Evolutionary conservation across 1,140 invertebrate genomes (phyloP), one percentile per base, ranked within the genome.

Genomic region (Ganaspis sp.): DNA sequence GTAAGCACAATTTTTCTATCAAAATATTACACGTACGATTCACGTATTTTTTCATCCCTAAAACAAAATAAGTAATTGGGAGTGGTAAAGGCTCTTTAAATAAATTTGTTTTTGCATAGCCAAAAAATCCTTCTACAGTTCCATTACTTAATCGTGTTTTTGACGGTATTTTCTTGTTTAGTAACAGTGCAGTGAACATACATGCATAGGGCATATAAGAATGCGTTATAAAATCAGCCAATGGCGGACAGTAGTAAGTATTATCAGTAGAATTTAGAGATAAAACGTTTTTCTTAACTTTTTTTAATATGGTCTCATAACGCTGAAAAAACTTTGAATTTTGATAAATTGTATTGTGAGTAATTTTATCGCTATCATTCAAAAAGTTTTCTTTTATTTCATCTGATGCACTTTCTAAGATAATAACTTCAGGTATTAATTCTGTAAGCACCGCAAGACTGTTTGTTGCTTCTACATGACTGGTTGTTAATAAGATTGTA

Each of bases 291-390:
- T 1, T 9, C 11, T 42, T 42, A 42, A 42, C 40, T 4, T 9
- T 9, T 9, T 42, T 9, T 1, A 5, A 19, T 17, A 53, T 53
- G 1, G 4, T 9, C 2, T 12, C 2, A 42, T 42, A 42, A 1
- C 40, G 40, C 11, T 42, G 9, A 15, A 12, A 42, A 42, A 42
- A 42, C 2, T 9, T 9, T 9, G 12, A 42, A 42, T 71, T 71
- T 15, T 58, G 45, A 69, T 76, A 76, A 42, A 76, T 72, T 0
- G 69, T 49, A n/a, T 42, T 15, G 2, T 42, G 12, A 15, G 40
- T 9, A 2, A 5, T 15, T 15, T 42, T 42, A n/a, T n/a, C n/a
- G n/a, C n/a, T n/a, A n/a, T n/a, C n/a, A n/a, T n/a, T n/a, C n/a
- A n/a, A n/a, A n/a, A n/a, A n/a, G n/a, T n/a, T n/a, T 42, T 12